These are phyloP conservation scores for Dioctria linearis DNA, from an alignment of 2,888 invertebrate species.

Conservation along the genomic window DNA sequence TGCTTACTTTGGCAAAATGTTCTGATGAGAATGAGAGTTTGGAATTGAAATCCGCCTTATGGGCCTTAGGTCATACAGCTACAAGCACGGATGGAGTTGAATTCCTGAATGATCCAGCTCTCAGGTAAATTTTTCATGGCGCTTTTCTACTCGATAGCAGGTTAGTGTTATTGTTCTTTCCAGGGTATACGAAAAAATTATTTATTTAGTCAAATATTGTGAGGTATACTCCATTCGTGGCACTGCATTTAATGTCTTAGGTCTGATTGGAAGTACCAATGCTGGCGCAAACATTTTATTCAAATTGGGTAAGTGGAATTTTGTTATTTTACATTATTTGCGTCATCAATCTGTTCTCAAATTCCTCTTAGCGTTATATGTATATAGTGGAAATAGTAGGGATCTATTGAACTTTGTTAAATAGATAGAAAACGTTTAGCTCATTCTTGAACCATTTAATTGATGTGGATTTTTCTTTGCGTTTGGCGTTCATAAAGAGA, in stretches of 20 bases:
- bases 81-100: conserved; percentile 84
- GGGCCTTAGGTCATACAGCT: conserved; percentile 90
- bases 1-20: conserved; percentile 73
- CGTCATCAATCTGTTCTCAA: too few relatives aligned
- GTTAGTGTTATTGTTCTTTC: conserved; percentile 20
- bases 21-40: conserved; percentile 80
- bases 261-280: conserved; percentile 86
- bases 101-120: conserved; percentile 75
- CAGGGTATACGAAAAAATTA: conserved; percentile 70
- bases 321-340: background rate
- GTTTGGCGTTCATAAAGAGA: too few relatives aligned
- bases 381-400: too few relatives aligned
- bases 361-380: too few relatives aligned
- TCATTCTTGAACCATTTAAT: too few relatives aligned
- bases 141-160: background rate
- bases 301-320: conserved; percentile 75
- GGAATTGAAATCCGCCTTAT: conserved; percentile 88
- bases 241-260: conserved; percentile 86
- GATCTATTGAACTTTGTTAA: too few relatives aligned
- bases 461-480: too few relatives aligned
- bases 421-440: too few relatives aligned
- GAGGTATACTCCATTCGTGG: conserved; percentile 91
- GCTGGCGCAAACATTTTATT: conserved; percentile 86
- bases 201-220: conserved; percentile 83
- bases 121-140: conserved; percentile 63